These are phyloP conservation scores for Crax fasciolata DNA, from an alignment of 2,797 vertebrate species.

Conservation along the genomic window DNA sequence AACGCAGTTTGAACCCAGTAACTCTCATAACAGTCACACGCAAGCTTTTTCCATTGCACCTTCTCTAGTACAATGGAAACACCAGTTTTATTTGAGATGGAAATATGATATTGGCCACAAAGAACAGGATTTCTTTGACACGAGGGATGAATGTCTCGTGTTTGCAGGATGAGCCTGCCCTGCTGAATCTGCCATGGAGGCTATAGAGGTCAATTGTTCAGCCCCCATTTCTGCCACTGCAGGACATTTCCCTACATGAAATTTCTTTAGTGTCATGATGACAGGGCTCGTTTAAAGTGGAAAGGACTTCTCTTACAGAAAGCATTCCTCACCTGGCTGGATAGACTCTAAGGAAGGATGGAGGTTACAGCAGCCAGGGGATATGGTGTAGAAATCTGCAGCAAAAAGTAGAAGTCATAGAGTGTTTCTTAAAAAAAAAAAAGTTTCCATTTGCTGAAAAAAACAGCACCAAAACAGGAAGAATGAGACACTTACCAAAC, in stretches of 20 bases:
- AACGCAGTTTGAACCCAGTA: neutral
- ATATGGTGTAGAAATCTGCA: neutral
- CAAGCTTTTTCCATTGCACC: neutral
- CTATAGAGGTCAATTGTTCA: neutral
- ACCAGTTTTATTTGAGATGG: neutral
- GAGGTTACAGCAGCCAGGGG: neutral
- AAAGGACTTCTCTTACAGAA: neutral
- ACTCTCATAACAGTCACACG: neutral
- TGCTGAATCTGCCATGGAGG: neutral
- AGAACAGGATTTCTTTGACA: neutral
- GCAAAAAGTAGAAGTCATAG: neutral
- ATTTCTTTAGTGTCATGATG: neutral
- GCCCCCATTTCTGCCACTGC: neutral
- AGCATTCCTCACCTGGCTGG: neutral
- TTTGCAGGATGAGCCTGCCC: rapidly evolving
- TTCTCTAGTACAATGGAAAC: neutral
- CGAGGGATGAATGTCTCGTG: neutral
- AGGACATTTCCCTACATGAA: neutral
- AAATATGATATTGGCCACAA: neutral
- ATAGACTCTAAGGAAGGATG: neutral
- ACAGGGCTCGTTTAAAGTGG: neutral
- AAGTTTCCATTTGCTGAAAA: neutral
- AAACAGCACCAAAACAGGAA: neutral
- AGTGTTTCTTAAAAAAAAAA: neutral
- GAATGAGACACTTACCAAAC: neutral